Evolutionary conservation across 1,140 invertebrate genomes (phyloP), one percentile per base, ranked within the genome.

Genomic region (Pseudachorutes palmiensis): DNA sequence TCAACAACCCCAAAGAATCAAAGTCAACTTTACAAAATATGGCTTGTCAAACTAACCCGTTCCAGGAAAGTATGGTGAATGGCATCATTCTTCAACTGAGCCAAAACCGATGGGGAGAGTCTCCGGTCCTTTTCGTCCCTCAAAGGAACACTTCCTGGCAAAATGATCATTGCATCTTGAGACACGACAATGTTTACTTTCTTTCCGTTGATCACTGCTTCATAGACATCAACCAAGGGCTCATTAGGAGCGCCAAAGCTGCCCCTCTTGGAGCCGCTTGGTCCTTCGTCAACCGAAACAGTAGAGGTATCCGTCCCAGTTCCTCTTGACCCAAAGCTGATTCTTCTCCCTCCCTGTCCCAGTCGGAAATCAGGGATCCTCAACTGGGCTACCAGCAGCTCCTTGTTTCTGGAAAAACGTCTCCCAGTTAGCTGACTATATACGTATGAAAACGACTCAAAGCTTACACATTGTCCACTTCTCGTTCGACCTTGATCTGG

Each of bases 61-160:
- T 68, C 67, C 28, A 68, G 31, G 45, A 41, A 64, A 5, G 31
- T 65, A 22, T 48, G 33, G 3, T 29, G 24, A 24, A 64, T 64
- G 0, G 36, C 62, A 2, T 36, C 49, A 62, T 62, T n/a, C 26
- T 1, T 57, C 26, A 19, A 22, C 59, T n/a, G n/a, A n/a, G 9
- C 5, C 60, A 24, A 12, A 14, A 9, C 5, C 55, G 22, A 22
- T 58, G 55, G n/a, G 16, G 29, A 26, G 9, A 14, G 59, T 22
- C 30, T 19, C 59, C 12, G 16, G 12, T 61, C 29, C 55, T 29
- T 29, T 61, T 61, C 59, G 16, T 5, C 59, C 29, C 24, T 26
- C 26, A 14, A 5, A 5, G 26, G 16, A 19, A 30, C 59, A 33
- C 29, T 29, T 26, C 12, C 22, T 12, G 16, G 30, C 2, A 19